Base-by-base conservation (phyloP, 2,113 vertebrate genomes). In the Parotia lawesii region DNA sequence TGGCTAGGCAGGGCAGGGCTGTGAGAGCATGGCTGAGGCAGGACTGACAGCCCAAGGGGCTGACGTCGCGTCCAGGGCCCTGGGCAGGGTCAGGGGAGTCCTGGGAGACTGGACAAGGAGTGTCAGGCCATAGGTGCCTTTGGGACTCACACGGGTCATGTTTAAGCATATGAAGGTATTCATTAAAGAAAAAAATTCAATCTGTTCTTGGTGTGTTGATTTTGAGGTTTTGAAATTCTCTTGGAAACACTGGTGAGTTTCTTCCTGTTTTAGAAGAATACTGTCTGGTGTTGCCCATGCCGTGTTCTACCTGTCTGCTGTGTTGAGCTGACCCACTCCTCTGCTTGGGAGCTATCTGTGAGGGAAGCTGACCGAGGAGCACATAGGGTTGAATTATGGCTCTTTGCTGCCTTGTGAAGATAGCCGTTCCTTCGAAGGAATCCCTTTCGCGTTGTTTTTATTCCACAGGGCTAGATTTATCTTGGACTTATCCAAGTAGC, bases 131-230 rank as follows among this genome's bases (percentile, higher is more conserved):
- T 0, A 6, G 12, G 22, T 58, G 28, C 48, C 54, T 76, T 67
- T 40, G 56, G 7, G 20, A 48, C 19, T 10, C 16, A 9, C 18
- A 53, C 25, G 65, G 31, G 29, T 61, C 0, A 0, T 47, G 28
- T 62, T 74, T 54, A 51, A 64, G 16, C 51, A 4, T 28, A 23
- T 67, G 31, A 83, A 70, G 24, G 5, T 83, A 74, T 14, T 85
- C 58, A 21, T 66, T 66, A 0, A 31, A 28, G 66, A 35, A 82
- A 48, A 47, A 38, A 21, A 2, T 0, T 7, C 23, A 33, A 10
- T 24, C 33, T 69, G 4, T 35, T 83, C 33, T 60, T 1, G 1
- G 31, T 14, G 1, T 33, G 13, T 76, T 85, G 42, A 38, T 20
- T 14, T 47, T 73, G 23, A 65, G 33, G 12, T 53, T 81, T 70